Percentiles rank a stretch among this genome's conserved stretches.
Conservation (phyloP, 2,113 vertebrate species). For the Zosterops japonicus region DNA sequence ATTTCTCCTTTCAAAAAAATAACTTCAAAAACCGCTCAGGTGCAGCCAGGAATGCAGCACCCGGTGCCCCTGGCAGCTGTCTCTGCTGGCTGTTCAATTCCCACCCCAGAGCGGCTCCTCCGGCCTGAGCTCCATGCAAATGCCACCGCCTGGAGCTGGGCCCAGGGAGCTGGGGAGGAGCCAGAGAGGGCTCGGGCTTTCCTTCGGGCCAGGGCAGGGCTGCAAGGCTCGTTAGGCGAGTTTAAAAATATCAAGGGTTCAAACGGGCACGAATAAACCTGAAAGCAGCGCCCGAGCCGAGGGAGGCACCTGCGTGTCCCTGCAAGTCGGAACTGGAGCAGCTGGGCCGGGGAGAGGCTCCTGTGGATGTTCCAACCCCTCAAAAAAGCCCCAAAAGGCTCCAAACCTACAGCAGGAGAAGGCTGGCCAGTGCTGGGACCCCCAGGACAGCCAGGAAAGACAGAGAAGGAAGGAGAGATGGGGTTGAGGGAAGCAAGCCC, state of each 20-base stretch:
- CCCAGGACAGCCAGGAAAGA: background rate
- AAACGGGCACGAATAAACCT: background rate
- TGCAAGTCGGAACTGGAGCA: background rate
- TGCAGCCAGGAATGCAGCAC: background rate
- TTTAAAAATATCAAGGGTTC: background rate
- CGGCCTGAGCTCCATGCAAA: background rate
- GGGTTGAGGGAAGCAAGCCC: too few relatives aligned
- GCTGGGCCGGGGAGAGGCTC: background rate
- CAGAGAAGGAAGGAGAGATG: background rate
- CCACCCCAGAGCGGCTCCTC: background rate
- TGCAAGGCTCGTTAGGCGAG: rapidly evolving
- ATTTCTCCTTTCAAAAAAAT: background rate
- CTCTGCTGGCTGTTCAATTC: background rate
- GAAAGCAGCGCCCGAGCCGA: background rate
- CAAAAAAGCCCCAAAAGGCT: rapidly evolving
- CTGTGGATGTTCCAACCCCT: rapidly evolving
- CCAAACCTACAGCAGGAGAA: rapidly evolving
- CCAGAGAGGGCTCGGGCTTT: background rate
- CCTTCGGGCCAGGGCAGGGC: background rate
- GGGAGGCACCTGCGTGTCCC: background rate
- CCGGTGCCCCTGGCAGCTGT: background rate
- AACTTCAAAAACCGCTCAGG: background rate
- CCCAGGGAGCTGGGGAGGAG: background rate
- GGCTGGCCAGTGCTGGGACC: background rate
- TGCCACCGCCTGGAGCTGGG: background rate